phyloP scores from a whole-genome alignment of 2,113 vertebrate species.

The Pelodiscus sinensis region DNA sequence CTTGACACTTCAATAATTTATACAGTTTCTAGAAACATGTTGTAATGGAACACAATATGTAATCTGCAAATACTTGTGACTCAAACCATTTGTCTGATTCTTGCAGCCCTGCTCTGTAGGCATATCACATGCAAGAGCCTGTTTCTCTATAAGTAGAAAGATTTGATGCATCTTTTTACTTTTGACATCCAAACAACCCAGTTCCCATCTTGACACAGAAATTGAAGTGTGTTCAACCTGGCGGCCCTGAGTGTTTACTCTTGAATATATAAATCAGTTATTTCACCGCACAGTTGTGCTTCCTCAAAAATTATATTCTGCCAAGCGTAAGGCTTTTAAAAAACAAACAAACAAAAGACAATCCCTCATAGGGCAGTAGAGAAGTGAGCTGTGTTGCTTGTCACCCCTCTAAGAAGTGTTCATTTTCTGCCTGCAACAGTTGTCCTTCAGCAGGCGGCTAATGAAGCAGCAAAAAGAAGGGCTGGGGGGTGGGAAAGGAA shows the following conservation, averaged over 20 bases:
- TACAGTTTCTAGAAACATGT: neutral
- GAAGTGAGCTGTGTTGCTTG: neutral
- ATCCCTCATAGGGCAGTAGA: neutral
- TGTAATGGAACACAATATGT: neutral
- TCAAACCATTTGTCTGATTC: constrained; percentile 14
- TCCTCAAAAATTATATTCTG: neutral
- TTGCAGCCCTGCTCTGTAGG: neutral
- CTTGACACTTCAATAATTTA: neutral
- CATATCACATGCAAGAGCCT: neutral
- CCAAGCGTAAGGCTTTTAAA: neutral
- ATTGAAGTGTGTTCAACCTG: neutral
- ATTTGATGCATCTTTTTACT: constrained; percentile 18
- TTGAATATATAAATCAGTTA: constrained; percentile 18
- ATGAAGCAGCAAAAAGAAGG: constrained; percentile 26
- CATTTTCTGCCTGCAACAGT: neutral
- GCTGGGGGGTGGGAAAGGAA: neutral
- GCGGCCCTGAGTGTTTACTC: neutral
- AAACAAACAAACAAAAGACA: neutral
- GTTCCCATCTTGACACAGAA: constrained; percentile 41
- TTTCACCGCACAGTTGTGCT: constrained; percentile 14
- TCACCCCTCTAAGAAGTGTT: neutral
- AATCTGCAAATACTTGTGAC: neutral
- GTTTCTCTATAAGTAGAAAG: neutral
- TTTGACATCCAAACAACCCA: neutral
- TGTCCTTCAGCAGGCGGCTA: neutral